phyloP scores from a whole-genome alignment of 2,888 invertebrate species.

The Therioaphis trifolii region DNA sequence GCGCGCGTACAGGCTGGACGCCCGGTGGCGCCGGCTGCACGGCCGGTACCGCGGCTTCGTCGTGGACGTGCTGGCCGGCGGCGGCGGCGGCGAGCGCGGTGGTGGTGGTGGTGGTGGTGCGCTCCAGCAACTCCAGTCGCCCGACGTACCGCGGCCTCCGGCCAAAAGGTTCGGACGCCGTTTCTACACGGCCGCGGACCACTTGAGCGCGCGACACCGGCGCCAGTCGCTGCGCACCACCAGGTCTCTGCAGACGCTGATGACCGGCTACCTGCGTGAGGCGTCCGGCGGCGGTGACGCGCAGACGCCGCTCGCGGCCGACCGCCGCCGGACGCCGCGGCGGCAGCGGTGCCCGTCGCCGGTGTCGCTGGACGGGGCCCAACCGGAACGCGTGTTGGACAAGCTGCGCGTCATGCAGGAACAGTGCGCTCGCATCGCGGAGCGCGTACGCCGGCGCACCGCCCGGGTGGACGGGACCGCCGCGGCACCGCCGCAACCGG shows the following conservation, averaged over 20 bases:
- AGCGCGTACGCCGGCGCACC: slow-evolving; percentile 45
- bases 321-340: not conserved
- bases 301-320: not conserved
- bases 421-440: slow-evolving; percentile 47
- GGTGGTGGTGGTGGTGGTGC: too few relatives aligned
- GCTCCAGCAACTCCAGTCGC: not conserved
- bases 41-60: slow-evolving; percentile 30
- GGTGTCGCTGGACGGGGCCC: not conserved
- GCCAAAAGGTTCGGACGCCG: not conserved
- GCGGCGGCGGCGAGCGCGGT: not conserved
- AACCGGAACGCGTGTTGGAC: slow-evolving; percentile 29
- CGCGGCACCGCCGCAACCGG: not conserved
- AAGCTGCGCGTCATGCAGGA: slow-evolving; percentile 25
- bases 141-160: not conserved
- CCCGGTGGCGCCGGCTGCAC: slow-evolving; percentile 5
- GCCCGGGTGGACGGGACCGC: not conserved
- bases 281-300: not conserved
- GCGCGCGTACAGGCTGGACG: slow-evolving; percentile 35
- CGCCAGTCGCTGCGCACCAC: slow-evolving; percentile 45
- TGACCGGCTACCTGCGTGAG: slow-evolving; percentile 4
- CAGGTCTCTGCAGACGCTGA: slow-evolving; percentile 16
- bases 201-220: not conserved
- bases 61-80: not conserved
- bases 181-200: slow-evolving; percentile 43
- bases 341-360: not conserved